These are phyloP conservation scores for Vesta saturnalis DNA, from an alignment of 2,888 invertebrate species.

Conservation along the genomic window DNA sequence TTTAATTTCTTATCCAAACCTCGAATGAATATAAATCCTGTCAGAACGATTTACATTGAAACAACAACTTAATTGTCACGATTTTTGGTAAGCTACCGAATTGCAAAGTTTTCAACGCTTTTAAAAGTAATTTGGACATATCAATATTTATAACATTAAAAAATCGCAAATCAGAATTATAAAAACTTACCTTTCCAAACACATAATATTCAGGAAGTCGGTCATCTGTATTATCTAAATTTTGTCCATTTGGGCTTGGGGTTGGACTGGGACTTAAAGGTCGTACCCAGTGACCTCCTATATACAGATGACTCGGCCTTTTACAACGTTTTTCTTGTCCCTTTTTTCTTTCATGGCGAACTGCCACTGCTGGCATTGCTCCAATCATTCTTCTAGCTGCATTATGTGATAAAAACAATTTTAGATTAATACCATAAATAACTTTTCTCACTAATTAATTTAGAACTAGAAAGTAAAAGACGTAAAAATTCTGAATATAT, in stretches of 20 bases:
- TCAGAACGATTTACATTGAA: too few relatives aligned
- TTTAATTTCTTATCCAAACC: too few relatives aligned
- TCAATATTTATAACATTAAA: too few relatives aligned
- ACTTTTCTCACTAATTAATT: not conserved
- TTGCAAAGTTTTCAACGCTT: too few relatives aligned
- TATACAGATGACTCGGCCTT: slow-evolving; percentile 72
- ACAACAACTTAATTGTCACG: too few relatives aligned
- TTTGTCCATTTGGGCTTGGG: slow-evolving; percentile 69
- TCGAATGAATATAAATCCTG: not conserved
- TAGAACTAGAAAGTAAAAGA: not conserved
- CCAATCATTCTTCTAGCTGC: slow-evolving; percentile 74
- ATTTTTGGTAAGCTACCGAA: too few relatives aligned
- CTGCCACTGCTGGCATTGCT: slow-evolving; percentile 88
- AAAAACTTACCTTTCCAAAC: slow-evolving; percentile 72
- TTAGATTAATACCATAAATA: not conserved
- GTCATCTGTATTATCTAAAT: slow-evolving; percentile 63
- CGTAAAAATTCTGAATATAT: slow-evolving; percentile 15
- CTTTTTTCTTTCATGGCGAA: slow-evolving; percentile 81
- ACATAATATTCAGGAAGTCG: slow-evolving; percentile 75
- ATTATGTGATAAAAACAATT: not conserved
- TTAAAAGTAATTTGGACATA: too few relatives aligned
- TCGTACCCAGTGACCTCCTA: slow-evolving; percentile 71
- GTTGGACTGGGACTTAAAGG: slow-evolving; percentile 71
- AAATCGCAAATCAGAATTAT: not conserved
- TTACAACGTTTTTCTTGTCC: slow-evolving; percentile 74